Percentiles rank a stretch among this genome's conserved stretches.
phyloP scores from a whole-genome alignment of 2,113 vertebrate genomes.

The Halichoerus grypus region DNA sequence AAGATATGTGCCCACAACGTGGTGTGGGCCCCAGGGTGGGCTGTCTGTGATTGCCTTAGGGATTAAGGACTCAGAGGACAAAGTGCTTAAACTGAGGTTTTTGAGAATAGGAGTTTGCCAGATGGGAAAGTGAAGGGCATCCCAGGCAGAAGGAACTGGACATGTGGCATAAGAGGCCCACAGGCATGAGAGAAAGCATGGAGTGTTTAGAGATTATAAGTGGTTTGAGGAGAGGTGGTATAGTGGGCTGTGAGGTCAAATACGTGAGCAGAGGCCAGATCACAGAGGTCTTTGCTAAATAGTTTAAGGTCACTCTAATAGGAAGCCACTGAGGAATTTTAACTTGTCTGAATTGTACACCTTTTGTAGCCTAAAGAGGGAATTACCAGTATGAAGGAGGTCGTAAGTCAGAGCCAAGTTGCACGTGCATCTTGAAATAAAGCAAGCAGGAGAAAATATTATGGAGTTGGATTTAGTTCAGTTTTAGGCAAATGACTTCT shows the following conservation, averaged over 20 bases:
- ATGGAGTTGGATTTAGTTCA: slow-evolving; percentile 52
- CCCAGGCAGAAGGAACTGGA: not conserved
- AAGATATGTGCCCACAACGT: not conserved
- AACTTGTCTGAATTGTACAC: not conserved
- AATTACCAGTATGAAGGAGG: not conserved
- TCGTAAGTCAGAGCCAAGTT: not conserved
- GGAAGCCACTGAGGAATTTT: slow-evolving; percentile 43
- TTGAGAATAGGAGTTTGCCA: slow-evolving; percentile 42
- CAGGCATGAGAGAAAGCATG: not conserved
- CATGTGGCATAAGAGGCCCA: not conserved
- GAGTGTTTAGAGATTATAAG: not conserved
- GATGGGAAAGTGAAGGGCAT: not conserved
- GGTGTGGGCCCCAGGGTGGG: not conserved
- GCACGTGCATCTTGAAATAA: not conserved
- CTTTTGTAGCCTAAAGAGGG: not conserved
- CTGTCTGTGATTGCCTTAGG: not conserved
- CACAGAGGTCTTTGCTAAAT: slow-evolving; percentile 2
- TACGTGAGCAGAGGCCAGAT: not conserved
- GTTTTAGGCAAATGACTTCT: slow-evolving; percentile 39
- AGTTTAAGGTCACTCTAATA: not conserved
- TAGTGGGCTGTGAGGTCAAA: not conserved
- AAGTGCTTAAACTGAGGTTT: not conserved
- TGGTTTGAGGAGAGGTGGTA: not conserved
- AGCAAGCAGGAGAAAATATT: slow-evolving; percentile 37
- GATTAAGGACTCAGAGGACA: not conserved